Conservation (phyloP, 2,888 invertebrate species). For the Chloromyia formosa region DNA sequence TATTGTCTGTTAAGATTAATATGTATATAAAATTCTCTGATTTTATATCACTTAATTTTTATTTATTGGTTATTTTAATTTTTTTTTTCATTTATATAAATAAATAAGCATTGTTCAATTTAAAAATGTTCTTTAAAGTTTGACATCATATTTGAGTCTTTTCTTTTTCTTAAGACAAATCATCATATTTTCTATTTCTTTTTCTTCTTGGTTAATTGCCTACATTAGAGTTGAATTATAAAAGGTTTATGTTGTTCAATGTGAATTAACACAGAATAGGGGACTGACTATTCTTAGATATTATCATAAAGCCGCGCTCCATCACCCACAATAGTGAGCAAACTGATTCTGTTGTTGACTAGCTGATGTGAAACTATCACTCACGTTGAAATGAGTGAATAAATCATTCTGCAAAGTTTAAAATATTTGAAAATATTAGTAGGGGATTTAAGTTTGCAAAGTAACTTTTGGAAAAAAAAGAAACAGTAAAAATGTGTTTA, state of each 20-base stretch:
- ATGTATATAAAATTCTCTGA: too few species aligned
- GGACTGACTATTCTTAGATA: neutral
- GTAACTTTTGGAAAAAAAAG: constrained; percentile 20
- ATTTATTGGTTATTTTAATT: too few species aligned
- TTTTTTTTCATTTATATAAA: neutral
- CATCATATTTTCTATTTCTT: too few species aligned
- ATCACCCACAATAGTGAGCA: neutral
- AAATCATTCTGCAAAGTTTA: constrained; percentile 71
- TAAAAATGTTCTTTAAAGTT: neutral
- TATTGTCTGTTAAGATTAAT: too few species aligned
- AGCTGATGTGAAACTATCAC: constrained; percentile 40
- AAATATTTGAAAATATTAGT: constrained; percentile 46
- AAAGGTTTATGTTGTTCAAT: constrained; percentile 26
- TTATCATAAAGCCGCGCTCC: neutral
- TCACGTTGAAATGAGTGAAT: constrained; percentile 71
- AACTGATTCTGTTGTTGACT: constrained; percentile 3
- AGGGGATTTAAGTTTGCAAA: neutral
- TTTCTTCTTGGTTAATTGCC: too few species aligned
- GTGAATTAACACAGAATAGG: constrained; percentile 33
- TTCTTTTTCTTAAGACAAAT: too few species aligned
- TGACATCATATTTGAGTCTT: too few species aligned
- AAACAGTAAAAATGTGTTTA: too few species aligned
- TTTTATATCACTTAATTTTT: too few species aligned
- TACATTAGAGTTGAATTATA: constrained; percentile 23
- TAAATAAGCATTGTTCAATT: constrained; percentile 22